A percentile compares a stretch with the other conserved stretches of the same genome.
phyloP scores from a whole-genome alignment of 2,797 vertebrate species.

The Hyperoplus lanceolatus region DNA sequence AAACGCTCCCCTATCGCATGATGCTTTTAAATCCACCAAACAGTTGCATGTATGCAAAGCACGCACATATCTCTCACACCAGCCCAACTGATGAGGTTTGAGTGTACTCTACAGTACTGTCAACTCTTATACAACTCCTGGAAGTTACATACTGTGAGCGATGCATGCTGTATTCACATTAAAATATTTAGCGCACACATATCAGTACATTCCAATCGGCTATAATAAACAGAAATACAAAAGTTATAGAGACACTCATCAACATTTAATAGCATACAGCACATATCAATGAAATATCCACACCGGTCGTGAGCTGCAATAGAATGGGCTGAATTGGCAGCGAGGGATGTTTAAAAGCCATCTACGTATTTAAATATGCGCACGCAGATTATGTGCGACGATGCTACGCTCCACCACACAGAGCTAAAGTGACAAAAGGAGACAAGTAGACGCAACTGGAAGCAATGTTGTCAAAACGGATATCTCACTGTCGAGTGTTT shows the following conservation, averaged over 20 bases:
- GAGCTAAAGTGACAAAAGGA: conserved; percentile 22
- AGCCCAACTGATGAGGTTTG: background rate
- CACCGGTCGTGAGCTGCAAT: background rate
- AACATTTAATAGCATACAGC: background rate
- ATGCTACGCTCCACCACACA: conserved; percentile 28
- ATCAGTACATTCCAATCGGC: background rate
- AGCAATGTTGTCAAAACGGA: conserved; percentile 44
- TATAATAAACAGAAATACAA: background rate
- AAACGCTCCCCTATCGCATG: conserved; percentile 8
- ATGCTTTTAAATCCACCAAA: conserved; percentile 29
- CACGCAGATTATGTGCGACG: background rate
- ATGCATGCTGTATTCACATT: conserved; percentile 10
- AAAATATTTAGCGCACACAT: background rate
- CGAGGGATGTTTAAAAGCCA: background rate
- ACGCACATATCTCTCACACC: conserved; percentile 25
- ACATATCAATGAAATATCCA: background rate
- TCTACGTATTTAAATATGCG: conserved; percentile 17
- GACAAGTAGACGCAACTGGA: conserved; percentile 42
- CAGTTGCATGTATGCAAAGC: conserved; percentile 27
- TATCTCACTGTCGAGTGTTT: conserved; percentile 23
- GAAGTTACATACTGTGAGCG: background rate
- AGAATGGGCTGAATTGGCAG: background rate
- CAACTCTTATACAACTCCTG: conserved; percentile 10
- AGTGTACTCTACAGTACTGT: conserved; percentile 14
- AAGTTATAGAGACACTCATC: background rate